Evolutionary conservation across 2,797 vertebrate genomes (phyloP), one percentile per base, ranked within the genome.

Genomic region (Hydrocynus forskahlii): DNA sequence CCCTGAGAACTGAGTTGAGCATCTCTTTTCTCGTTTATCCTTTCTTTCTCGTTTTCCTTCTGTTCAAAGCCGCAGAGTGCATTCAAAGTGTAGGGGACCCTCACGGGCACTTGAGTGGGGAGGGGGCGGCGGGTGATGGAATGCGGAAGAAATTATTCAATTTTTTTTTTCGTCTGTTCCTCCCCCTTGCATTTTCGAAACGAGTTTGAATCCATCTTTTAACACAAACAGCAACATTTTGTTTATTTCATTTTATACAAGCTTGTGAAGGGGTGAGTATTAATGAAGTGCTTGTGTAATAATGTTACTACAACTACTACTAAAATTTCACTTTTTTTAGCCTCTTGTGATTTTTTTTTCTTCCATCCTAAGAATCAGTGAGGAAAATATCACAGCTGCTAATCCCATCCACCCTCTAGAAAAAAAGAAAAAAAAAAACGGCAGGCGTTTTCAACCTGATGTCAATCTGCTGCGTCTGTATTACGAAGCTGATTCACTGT

Each of bases 1-100:
- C 98, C 97, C 98, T 99, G 98, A 99, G 98, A 97, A 98, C 96
- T 96, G 95, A 94, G 93, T 93, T 93, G 89, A 93, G 91, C 88
- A 88, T 93, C 88, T 91, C 85, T 93, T 93, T 92, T 91, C 94
- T 91, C 91, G 91, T 94, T 67, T 43, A 67, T 67, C 94, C 94
- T 94, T 92, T 92, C 86, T 83, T 82, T 79, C 81, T 74, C 50
- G 77, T 73, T 85, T 19, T 63, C 89, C 88, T 88, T 84, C 79
- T 45, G 75, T 80, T 85, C 76, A 71, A 76, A 81, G 88, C 88
- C 85, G 78, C 81, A 81, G 85, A 86, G 82, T 86, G 82, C 86
- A 83, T 83, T 85, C 63, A 79, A 86, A 86, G 86, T 81, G 48
- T 50, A 13, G 79, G 68, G 83, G 81, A 79, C 73, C 63, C 75